These are phyloP conservation scores for Botia kubotai DNA, from an alignment of 2,797 vertebrate genomes.

Conservation along the genomic window DNA sequence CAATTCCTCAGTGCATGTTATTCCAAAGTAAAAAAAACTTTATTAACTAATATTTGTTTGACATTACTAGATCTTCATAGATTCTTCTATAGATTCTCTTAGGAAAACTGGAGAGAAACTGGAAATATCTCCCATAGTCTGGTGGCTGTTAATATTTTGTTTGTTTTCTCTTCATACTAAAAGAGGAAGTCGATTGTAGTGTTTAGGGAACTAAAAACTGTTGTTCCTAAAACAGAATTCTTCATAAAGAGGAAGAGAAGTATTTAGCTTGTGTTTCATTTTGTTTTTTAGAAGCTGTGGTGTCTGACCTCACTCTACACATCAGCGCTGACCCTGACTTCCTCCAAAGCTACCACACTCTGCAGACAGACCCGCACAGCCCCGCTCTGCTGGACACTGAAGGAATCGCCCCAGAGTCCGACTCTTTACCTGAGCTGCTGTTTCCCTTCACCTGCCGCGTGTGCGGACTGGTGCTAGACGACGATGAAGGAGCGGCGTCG, in stretches of 20 bases:
- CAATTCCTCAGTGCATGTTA: too few relatives aligned
- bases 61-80: too few relatives aligned
- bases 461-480: conserved; percentile 90
- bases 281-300: conserved; percentile 62
- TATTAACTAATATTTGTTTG: too few relatives aligned
- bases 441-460: conserved; percentile 89
- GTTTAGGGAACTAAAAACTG: conserved; percentile 47
- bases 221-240: conserved; percentile 52
- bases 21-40: too few relatives aligned
- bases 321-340: conserved; percentile 79
- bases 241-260: conserved; percentile 38
- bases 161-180: background rate
- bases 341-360: conserved; percentile 78
- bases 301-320: conserved; percentile 84
- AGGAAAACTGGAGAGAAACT: background rate
- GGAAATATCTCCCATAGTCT: background rate
- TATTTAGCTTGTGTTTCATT: conserved; percentile 8
- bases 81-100: background rate
- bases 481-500: conserved; percentile 72
- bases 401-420: conserved; percentile 72
- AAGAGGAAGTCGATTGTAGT: conserved; percentile 50
- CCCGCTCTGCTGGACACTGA: conserved; percentile 65
- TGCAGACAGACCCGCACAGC: conserved; percentile 66
- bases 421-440: conserved; percentile 87
- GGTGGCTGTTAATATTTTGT: background rate